Evolutionary conservation across 2,888 invertebrate genomes (phyloP).

Genomic region (Drosophila cracens): DNA sequence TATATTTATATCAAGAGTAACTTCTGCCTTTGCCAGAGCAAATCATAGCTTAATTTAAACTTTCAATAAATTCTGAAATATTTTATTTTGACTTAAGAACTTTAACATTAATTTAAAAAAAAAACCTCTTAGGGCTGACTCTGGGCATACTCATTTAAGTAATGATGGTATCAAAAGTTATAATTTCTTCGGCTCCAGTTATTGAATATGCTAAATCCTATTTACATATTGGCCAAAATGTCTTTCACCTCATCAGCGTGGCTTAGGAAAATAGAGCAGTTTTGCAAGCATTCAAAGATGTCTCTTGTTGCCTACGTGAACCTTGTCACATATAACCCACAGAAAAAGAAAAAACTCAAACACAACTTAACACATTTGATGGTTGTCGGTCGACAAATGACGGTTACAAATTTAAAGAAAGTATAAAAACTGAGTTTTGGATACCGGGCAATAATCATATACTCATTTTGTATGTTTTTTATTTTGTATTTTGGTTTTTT

Average conservation of each 20-base stretch:
- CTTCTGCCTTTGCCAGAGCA: neutral
- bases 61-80: neutral
- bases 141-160: neutral
- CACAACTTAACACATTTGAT: slow-evolving; percentile 13
- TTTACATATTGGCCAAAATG: neutral
- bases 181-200: neutral
- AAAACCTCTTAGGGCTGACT: neutral
- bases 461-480: neutral
- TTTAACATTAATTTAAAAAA: neutral
- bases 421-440: slow-evolving; percentile 26
- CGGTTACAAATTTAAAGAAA: slow-evolving; percentile 51
- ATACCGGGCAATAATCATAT: neutral
- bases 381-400: slow-evolving; percentile 18
- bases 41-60: neutral
- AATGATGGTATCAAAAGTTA: neutral
- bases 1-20: neutral
- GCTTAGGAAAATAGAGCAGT: neutral
- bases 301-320: slow-evolving; percentile 41
- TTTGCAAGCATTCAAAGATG: neutral
- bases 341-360: slow-evolving; percentile 5
- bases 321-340: slow-evolving; percentile 22
- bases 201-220: neutral
- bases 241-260: neutral
- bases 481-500: neutral
- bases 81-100: neutral